Evolutionary conservation across 2,888 invertebrate species (phyloP).

Genomic region (Cerceris ruficornis): DNA sequence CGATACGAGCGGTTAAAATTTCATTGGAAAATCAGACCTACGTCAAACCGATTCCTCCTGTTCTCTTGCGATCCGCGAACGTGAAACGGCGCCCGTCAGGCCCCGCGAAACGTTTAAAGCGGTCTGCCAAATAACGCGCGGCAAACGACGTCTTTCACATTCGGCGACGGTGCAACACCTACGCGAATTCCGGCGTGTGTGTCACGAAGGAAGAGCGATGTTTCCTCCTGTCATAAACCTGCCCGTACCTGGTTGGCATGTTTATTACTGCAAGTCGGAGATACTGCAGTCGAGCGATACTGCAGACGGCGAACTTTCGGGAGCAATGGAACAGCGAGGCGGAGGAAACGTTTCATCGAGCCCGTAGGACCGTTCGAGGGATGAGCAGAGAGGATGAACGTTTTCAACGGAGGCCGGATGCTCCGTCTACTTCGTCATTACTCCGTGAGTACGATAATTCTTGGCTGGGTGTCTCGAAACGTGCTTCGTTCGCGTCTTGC

Average conservation of each 20-base stretch:
- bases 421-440: neutral
- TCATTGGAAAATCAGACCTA: neutral
- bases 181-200: slow-evolving; percentile 1
- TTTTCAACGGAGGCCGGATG: neutral
- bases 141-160: neutral
- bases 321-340: slow-evolving; percentile 28
- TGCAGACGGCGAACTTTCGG: slow-evolving; percentile 38
- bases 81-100: neutral
- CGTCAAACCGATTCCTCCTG: slow-evolving; percentile 1
- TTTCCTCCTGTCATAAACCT: slow-evolving; percentile 57
- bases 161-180: neutral
- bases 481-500: no score
- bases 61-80: neutral
- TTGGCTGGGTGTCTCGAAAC: neutral
- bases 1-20: slow-evolving; percentile 12
- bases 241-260: slow-evolving; percentile 50
- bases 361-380: neutral
- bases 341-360: slow-evolving; percentile 27
- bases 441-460: neutral
- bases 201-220: slow-evolving; percentile 36
- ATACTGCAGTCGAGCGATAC: slow-evolving; percentile 17
- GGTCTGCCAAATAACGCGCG: slow-evolving; percentile 1
- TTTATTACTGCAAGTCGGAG: slow-evolving; percentile 46
- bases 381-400: neutral
- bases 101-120: neutral